A percentile compares a stretch with the other conserved stretches of the same genome.
These are phyloP conservation scores for Sipha flava DNA, from an alignment of 1,140 invertebrate genomes.

Conservation along the genomic window DNA sequence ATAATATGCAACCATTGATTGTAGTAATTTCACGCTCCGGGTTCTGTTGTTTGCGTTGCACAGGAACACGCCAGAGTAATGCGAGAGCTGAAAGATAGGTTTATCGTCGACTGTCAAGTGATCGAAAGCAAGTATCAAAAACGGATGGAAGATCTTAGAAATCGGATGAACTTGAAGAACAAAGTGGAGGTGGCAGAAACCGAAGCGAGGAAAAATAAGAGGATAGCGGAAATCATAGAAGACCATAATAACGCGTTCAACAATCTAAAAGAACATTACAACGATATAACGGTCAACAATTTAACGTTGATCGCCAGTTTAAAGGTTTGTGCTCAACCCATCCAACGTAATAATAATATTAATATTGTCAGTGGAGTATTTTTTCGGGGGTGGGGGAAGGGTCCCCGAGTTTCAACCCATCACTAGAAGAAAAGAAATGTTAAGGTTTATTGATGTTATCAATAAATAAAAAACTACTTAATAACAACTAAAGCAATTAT, in stretches of 20 bases:
- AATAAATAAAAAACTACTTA: no score
- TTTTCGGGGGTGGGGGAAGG: no score
- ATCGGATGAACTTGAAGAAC: slow-evolving; percentile 65
- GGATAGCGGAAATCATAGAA: slow-evolving; percentile 68
- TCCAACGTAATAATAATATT: no score
- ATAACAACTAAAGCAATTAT: no score
- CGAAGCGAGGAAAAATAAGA: slow-evolving; percentile 81
- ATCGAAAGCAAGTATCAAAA: slow-evolving; percentile 73
- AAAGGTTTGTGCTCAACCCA: slow-evolving; percentile 59
- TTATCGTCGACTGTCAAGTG: slow-evolving; percentile 65
- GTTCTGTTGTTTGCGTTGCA: neutral
- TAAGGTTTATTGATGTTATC: no score
- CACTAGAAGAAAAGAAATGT: no score
- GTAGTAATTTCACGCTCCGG: no score
- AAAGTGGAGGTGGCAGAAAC: slow-evolving; percentile 73
- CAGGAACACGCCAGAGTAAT: slow-evolving; percentile 54
- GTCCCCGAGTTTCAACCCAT: no score
- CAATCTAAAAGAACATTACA: slow-evolving; percentile 88
- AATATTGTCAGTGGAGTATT: no score
- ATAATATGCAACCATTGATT: no score
- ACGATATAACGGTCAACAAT: slow-evolving; percentile 87
- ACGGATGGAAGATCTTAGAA: slow-evolving; percentile 61
- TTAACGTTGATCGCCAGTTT: slow-evolving; percentile 70
- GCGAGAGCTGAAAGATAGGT: slow-evolving; percentile 57
- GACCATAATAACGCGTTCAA: slow-evolving; percentile 76